These are phyloP conservation scores for Amphipyra berbera DNA, from an alignment of 2,888 invertebrate species.

Conservation along the genomic window DNA sequence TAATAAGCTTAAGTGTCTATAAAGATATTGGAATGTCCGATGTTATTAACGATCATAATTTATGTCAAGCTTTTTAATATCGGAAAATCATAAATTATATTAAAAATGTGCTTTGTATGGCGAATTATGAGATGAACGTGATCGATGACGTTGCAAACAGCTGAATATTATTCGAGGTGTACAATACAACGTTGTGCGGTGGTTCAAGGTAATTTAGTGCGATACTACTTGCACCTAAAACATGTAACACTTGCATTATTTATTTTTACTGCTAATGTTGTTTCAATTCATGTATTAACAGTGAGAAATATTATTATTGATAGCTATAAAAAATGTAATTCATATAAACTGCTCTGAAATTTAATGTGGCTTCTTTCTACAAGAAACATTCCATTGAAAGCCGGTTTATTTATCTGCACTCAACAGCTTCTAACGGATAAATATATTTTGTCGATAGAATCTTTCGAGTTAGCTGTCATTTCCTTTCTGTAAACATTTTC, in stretches of 20 bases:
- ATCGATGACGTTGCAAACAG: constrained; percentile 27
- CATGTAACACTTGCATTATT: constrained; percentile 31
- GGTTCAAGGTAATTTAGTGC: constrained; percentile 39
- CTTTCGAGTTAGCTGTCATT: constrained; percentile 47
- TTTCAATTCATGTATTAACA: constrained; percentile 15
- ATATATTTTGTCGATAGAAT: constrained; percentile 51
- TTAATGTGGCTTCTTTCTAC: constrained; percentile 23
- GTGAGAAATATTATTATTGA: constrained; percentile 6
- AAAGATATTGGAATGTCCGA: constrained; percentile 49
- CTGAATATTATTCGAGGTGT: constrained; percentile 15
- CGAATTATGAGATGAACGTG: constrained; percentile 8
- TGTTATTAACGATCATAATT: constrained; percentile 43
- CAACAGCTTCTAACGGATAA: constrained; percentile 45
- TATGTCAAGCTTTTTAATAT: constrained; percentile 47
- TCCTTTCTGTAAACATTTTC: constrained; percentile 48
- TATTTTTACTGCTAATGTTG: constrained; percentile 19
- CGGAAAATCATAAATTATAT: constrained; percentile 29
- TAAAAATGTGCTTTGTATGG: constrained; percentile 25
- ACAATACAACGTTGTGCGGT: constrained; percentile 13
- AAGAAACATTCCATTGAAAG: constrained; percentile 38
- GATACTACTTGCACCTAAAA: constrained; percentile 20
- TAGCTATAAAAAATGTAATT: constrained; percentile 9
- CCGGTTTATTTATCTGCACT: constrained; percentile 52
- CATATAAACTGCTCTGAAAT: constrained; percentile 8
- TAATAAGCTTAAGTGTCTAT: constrained; percentile 53